Base-by-base conservation (phyloP, 2,797 vertebrate species). In the Menidia menidia region DNA sequence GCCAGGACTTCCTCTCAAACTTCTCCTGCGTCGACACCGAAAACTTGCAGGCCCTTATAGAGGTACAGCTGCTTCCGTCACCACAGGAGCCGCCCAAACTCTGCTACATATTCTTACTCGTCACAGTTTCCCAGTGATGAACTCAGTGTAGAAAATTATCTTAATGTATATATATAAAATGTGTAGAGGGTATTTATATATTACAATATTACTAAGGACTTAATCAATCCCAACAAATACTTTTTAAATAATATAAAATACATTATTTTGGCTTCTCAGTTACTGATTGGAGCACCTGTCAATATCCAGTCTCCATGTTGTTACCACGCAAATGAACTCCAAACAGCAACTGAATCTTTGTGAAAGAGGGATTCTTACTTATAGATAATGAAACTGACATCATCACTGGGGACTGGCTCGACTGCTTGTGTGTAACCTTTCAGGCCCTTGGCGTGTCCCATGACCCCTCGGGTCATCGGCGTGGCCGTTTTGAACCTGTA, bases 21-120 rank as follows among this genome's bases (percentile, higher is more conserved):
- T 93, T 96, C 81, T 92, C 88, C 0, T 97, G 97, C 19, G 82
- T 98, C 12, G 82, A 86, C 51, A 72, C 80, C 0, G 89, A 93
- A 0, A 81, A 63, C n/a, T 91, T 98, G n/a, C 90, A 92, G 60
- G 12, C 3, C 1, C 80, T 97, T 19, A 92, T 98, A 74, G 62
- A 94, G 95, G 96, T 97, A 93, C 18, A 25, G 32, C 16, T 61
- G 14, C 16, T 33, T 11, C 56, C 12, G 2, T 31, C 32, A 12
- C 43, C 5, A 39, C n/a, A 31, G 32, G 13, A 41, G 9, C 1
- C 42, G 32, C 14, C 55, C 19, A 18, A 61, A 9, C 16, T 31
- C 30, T 25, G 16, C 6, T 18, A 33, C 59, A 68, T n/a, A 60
- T 7, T 39, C 25, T 25, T 2, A 25, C 25, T 2, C 25, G 25